A percentile compares a stretch with the other conserved stretches of the same genome.
Evolutionary conservation across 2,888 invertebrate species (phyloP).

Genomic region (Aspidiotus rigidus): DNA sequence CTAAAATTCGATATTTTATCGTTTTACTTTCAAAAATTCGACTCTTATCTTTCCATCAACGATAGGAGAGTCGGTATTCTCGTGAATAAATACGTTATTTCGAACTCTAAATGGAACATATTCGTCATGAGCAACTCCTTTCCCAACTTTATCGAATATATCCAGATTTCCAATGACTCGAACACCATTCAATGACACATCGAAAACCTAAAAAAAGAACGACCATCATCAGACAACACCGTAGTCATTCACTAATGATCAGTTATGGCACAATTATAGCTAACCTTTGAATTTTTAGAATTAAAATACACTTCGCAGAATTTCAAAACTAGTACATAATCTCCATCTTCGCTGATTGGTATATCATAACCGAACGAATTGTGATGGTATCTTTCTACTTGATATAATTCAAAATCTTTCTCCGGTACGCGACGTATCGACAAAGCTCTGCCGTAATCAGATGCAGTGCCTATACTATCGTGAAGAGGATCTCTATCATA

Average conservation of each 20-base stretch:
- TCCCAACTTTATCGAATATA: conserved; percentile 84
- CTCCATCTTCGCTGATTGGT: conserved; percentile 76
- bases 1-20: not conserved
- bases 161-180: conserved; percentile 88
- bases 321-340: conserved; percentile 88
- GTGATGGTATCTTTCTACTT: conserved; percentile 91
- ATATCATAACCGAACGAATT: conserved; percentile 91
- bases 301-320: conserved; percentile 98
- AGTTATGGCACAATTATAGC: too few species aligned
- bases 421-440: conserved; percentile 75
- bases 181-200: conserved; percentile 85
- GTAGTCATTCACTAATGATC: too few species aligned
- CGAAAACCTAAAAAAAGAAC: conserved; percentile 58
- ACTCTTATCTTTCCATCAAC: conserved; percentile 17
- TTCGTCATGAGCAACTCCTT: conserved; percentile 91
- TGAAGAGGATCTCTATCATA: conserved; percentile 66
- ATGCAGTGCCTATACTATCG: conserved; percentile 67
- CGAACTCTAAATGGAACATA: conserved; percentile 82
- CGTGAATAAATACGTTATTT: conserved; percentile 41
- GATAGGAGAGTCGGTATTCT: conserved; percentile 21
- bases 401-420: conserved; percentile 77
- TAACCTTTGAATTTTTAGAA: conserved; percentile 79
- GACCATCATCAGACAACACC: not conserved
- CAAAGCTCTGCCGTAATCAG: conserved; percentile 86
- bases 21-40: conserved; percentile 20